Evolutionary conservation across 1,140 invertebrate genomes (phyloP).

Genomic region (Archivesica marissinica): DNA sequence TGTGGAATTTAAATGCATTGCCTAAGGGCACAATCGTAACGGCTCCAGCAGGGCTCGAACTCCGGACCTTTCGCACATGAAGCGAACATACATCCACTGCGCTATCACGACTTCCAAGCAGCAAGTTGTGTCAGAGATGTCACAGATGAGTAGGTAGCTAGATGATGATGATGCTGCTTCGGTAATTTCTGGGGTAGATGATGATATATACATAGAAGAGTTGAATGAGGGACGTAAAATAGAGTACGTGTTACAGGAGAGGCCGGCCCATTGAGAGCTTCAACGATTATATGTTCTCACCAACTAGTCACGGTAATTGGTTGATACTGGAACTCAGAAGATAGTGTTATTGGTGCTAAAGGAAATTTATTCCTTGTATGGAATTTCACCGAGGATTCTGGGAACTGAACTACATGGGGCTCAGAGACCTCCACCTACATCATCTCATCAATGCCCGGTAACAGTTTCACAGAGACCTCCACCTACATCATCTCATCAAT

Average conservation of each 20-base stretch:
- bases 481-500: too few species aligned
- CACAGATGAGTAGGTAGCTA: conserved; percentile 85
- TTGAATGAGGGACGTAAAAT: conserved; percentile 95
- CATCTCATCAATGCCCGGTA: too few species aligned
- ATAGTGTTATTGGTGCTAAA: conserved; percentile 96
- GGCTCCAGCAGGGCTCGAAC: too few species aligned
- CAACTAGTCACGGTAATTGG: conserved; percentile 97
- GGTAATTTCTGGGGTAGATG: conserved; percentile 76
- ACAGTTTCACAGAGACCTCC: too few species aligned
- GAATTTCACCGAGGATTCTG: conserved; percentile 80
- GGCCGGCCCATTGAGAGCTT: conserved; percentile 98
- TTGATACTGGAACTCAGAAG: conserved; percentile 94
- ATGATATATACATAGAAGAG: conserved; percentile 87
- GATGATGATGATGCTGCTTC: conserved; percentile 84
- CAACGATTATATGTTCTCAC: conserved; percentile 98
- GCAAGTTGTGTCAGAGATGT: conserved; percentile 86
- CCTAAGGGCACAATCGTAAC: too few species aligned
- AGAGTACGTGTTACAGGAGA: conserved; percentile 98
- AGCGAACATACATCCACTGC: too few species aligned
- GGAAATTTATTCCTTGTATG: conserved; percentile 90
- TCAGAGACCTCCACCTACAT: conserved; percentile 35
- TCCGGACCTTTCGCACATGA: too few species aligned
- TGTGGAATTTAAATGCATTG: too few species aligned
- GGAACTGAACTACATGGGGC: conserved; percentile 67
- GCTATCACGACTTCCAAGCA: too few species aligned